These are phyloP conservation scores for Cephus rjabovi DNA, from an alignment of 2,888 invertebrate species.

Conservation along the genomic window DNA sequence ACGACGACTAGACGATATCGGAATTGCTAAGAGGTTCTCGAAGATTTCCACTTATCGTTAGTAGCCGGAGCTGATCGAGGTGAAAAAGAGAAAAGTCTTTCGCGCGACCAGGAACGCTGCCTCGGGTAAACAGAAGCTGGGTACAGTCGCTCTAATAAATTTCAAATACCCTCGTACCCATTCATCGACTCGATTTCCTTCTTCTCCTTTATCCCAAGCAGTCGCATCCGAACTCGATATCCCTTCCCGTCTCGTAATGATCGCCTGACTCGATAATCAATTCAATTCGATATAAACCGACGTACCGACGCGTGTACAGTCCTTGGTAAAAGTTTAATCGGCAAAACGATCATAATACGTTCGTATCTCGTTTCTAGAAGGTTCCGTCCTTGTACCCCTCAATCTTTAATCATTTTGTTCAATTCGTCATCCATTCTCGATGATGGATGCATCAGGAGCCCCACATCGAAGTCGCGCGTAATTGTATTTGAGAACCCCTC, in stretches of 20 bases:
- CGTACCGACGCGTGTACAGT: background rate
- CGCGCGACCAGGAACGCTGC: background rate
- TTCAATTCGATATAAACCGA: background rate
- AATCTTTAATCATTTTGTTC: no score
- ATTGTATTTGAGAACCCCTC: no score
- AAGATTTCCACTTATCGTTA: background rate
- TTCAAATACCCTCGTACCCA: background rate
- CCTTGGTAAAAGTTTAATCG: background rate
- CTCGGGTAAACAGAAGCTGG: background rate
- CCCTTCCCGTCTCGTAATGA: background rate
- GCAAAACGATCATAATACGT: background rate
- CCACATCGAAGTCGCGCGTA: no score
- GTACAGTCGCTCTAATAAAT: background rate
- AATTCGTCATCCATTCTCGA: no score
- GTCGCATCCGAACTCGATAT: background rate
- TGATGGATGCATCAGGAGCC: no score
- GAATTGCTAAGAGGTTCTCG: background rate
- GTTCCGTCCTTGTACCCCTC: no score
- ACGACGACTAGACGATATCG: background rate
- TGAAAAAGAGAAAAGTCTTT: background rate
- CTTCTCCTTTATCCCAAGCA: background rate
- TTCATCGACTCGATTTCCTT: background rate
- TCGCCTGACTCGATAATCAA: constrained; percentile 2
- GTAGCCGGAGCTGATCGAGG: background rate
- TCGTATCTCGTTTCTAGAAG: background rate